Base-by-base conservation (phyloP, 2,888 invertebrate genomes). In the Cremastobaeus sp. region DNA sequence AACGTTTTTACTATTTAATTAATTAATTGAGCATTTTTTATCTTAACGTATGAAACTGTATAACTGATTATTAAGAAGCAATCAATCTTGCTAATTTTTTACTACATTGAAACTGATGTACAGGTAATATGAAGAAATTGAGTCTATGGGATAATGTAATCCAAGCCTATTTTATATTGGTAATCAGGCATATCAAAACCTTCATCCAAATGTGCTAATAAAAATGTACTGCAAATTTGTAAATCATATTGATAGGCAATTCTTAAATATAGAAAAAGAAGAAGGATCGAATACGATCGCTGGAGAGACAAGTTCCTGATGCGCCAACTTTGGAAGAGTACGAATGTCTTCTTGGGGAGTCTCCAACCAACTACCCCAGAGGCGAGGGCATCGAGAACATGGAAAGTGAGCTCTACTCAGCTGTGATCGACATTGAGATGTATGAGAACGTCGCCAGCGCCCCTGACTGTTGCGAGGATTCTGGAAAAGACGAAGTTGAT, bases 391-490 rank as follows among this genome's bases (percentile, higher is more conserved):
- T 88, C 18, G 87, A 87, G 57, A 84, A 87, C 69, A 88, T 88
- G 85, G 88, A 88, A 64, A 87, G 88, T 43, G 86, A 88, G 72
- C 77, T 88, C 12, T 86, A 87, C 76, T 87, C 86, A 1, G 87
- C 87, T 15, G 84, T 87, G 4, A 85, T 86, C 14, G 88, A 87
- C 20, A 87, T 85, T 3, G 86, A 85, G 57, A 64, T 81, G 6
- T 86, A 85, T 45, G 85, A 86, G 57, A 83, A 85, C 45, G 78
- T 85, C 50, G 76, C 72, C 20, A 74, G 59, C 15, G 30, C 71
- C 11, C 18, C 64, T 12, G 52, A 71, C 30, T 30, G 32, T 15
- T 18, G 37, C 30, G 34, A 15, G 12, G 57, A 76, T 50, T 20
- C 50, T 3, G 18, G 20, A 14, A 20, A 47, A 35, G 21, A 69